phyloP scores from a whole-genome alignment of 2,888 invertebrate genomes.

The Oscheius sp. region DNA sequence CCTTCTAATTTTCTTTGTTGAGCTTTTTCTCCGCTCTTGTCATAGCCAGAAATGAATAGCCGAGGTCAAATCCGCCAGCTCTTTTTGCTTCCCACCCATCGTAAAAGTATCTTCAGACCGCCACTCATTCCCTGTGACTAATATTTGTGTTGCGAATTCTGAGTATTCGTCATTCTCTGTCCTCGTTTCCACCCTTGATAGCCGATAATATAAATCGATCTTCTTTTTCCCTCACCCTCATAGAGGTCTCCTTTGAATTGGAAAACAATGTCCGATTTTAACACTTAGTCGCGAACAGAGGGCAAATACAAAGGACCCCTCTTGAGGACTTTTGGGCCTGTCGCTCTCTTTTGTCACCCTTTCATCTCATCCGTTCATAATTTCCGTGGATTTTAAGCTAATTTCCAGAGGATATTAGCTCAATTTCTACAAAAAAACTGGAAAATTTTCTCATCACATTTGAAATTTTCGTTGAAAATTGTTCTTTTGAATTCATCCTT shows the following conservation, averaged over 20 bases:
- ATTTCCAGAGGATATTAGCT: too few species aligned
- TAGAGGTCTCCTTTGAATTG: not conserved
- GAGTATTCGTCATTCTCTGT: slow-evolving; percentile 5
- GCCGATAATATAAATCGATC: not conserved
- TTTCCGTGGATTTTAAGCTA: not conserved
- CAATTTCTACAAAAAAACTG: too few species aligned
- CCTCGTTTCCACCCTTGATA: not conserved
- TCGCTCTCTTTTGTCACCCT: not conserved
- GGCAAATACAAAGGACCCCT: not conserved
- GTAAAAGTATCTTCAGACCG: not conserved
- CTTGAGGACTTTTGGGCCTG: not conserved
- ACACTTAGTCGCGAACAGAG: not conserved
- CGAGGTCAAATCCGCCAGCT: not conserved
- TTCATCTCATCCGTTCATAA: not conserved
- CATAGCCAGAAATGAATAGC: not conserved
- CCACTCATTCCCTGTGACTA: not conserved
- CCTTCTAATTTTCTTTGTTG: not conserved
- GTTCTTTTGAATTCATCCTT: too few species aligned
- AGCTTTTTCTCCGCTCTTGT: not conserved
- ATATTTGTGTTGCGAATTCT: slow-evolving; percentile 27
- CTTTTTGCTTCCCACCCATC: not conserved
- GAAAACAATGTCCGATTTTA: too few species aligned
- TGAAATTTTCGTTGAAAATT: too few species aligned
- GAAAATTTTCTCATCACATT: too few species aligned
- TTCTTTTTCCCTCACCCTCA: not conserved